Evolutionary conservation across 2,888 invertebrate species (phyloP).

Genomic region (Dynastes hyllus): DNA sequence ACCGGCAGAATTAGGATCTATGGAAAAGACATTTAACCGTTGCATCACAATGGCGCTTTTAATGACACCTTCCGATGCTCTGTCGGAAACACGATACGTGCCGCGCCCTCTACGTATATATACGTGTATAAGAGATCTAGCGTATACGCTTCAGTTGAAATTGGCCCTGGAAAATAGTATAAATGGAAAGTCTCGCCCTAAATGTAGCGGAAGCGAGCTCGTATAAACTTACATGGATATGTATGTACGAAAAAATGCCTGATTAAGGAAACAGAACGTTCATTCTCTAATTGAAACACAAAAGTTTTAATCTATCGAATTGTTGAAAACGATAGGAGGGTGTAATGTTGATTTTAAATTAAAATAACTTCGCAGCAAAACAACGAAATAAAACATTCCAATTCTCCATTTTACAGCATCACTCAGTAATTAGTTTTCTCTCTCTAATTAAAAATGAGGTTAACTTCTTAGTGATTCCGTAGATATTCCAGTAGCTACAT

Average conservation of each 20-base stretch:
- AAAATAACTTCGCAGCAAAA: too few relatives aligned
- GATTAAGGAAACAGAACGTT: conserved; percentile 3
- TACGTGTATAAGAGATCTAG: neutral
- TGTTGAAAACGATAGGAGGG: too few relatives aligned
- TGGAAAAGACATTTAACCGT: conserved; percentile 9
- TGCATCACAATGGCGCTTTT: neutral
- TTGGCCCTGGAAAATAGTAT: neutral
- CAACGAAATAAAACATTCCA: too few relatives aligned
- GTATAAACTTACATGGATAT: conserved; percentile 7
- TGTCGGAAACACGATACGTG: conserved; percentile 35
- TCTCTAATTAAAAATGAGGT: too few relatives aligned
- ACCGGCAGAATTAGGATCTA: conserved; percentile 7
- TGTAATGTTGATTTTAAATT: too few relatives aligned
- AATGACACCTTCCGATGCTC: conserved; percentile 31
- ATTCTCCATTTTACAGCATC: too few relatives aligned
- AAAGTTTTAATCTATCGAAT: too few relatives aligned
- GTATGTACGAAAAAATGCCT: neutral
- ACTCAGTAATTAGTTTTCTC: too few relatives aligned
- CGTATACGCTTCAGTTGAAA: neutral
- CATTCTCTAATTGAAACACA: too few relatives aligned
- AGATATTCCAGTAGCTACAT: too few relatives aligned
- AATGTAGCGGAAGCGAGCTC: conserved; percentile 25
- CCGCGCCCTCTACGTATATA: neutral
- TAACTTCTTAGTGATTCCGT: too few relatives aligned
- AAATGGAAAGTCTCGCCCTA: neutral